Percentiles rank a stretch among this genome's conserved stretches.
Evolutionary conservation across 2,888 invertebrate species (phyloP).

Genomic region (Apodemia duryi): DNA sequence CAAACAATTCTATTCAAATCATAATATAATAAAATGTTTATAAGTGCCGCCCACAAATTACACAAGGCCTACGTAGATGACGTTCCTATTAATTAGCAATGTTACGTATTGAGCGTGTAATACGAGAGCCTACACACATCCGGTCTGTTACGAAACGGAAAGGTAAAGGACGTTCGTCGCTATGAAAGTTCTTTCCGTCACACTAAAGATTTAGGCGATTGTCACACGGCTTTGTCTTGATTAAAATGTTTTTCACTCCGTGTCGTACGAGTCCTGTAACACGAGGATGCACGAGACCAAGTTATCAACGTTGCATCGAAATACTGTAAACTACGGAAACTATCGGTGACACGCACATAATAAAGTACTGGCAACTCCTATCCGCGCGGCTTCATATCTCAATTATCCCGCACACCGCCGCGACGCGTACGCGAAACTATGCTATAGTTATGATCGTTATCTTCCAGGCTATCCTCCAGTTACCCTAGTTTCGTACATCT

Average conservation of each 20-base stretch:
- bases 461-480: too few species aligned
- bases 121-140: conserved; percentile 15
- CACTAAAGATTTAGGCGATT: not conserved
- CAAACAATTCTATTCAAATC: not conserved
- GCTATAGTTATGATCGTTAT: too few species aligned
- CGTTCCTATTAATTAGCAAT: conserved; percentile 2
- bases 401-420: too few species aligned
- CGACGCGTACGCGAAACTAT: too few species aligned
- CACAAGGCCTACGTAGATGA: conserved; percentile 7
- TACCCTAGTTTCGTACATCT: too few species aligned
- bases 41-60: not conserved
- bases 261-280: too few species aligned
- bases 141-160: conserved; percentile 11
- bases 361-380: too few species aligned
- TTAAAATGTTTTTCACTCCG: not conserved
- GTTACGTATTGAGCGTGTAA: conserved; percentile 10
- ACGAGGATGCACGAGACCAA: too few species aligned
- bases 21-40: not conserved
- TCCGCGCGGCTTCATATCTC: too few species aligned
- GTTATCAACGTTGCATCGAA: too few species aligned
- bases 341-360: too few species aligned
- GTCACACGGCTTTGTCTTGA: not conserved
- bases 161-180: not conserved
- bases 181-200: not conserved
- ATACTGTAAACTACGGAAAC: too few species aligned